Base-by-base conservation (phyloP, 2,888 invertebrate genomes). In the Drosophila meridiana region DNA sequence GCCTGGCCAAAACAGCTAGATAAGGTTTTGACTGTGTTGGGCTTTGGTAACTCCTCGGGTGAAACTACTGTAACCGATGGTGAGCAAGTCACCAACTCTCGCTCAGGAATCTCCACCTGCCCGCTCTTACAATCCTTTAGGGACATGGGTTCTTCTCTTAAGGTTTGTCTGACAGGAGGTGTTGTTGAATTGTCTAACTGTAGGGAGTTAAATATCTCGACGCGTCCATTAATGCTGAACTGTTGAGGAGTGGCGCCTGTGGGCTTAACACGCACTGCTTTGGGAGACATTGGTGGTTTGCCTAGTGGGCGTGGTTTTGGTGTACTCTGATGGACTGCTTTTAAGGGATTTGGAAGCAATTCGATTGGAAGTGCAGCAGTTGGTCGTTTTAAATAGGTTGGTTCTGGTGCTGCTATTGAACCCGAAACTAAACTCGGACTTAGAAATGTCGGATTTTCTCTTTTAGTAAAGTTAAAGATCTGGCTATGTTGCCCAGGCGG, bases 121-220 rank as follows among this genome's bases (percentile, higher is more conserved):
- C 42, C 69, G 6, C 0, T n/a, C 8, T 5, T n/a, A 14, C 3
- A n/a, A 26, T 56, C 11, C 0, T 34, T 32, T 0, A 11, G 0
- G 0, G 26, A 34, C 6, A 4, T 5, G 52, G 53, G 61, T 7
- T 81, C 76, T 14, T 60, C 13, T 58, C 45, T 73, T 4, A 73
- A 56, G 3, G 59, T 45, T 9, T 79, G 74, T 53, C 80, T 89
- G 11, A 80, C 74, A 9, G 85, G 91, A 34, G 89, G 90, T 47
- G 91, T 85, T 61, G 84, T 82, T 1, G 91, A 89, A 50, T 84
- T 90, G 1, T 82, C 81, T 73, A 91, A 79, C 52, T 88, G 87
- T n/a, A 90, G 90, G 2, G 92, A 92, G 57, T 92, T 92, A 53
- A 92, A 92, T 34, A 92, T 92, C 69, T 92, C 92, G 4, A 92